These are phyloP conservation scores for Holothuria glaberrima DNA, from an alignment of 35 echinoderm and acorn worm species.

Conservation along the genomic window DNA sequence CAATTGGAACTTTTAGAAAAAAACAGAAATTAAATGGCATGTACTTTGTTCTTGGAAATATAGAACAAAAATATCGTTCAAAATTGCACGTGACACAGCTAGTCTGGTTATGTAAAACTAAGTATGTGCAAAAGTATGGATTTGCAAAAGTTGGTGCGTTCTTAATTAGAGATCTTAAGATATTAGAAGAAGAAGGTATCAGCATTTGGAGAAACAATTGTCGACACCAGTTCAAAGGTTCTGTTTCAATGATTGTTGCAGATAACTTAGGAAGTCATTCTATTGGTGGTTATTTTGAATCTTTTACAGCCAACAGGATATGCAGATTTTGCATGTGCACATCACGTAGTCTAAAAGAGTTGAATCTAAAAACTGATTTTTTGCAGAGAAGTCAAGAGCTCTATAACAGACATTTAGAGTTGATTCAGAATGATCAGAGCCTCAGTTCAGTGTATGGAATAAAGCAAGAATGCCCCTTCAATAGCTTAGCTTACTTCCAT, in stretches of 20 bases:
- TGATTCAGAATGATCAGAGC: slow-evolving; percentile 7
- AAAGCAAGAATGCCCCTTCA: slow-evolving; percentile 30
- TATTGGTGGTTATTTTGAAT: slow-evolving; percentile 45
- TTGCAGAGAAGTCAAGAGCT: neutral
- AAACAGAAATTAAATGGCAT: slow-evolving; percentile 46
- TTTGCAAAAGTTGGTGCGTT: neutral
- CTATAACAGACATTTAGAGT: neutral
- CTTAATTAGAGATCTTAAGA: slow-evolving; percentile 21
- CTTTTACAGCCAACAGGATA: slow-evolving; percentile 59
- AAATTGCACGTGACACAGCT: neutral
- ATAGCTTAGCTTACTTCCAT: slow-evolving; percentile 27
- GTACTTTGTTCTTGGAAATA: slow-evolving; percentile 3
- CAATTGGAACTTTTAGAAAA: slow-evolving; percentile 40
- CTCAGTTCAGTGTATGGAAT: slow-evolving; percentile 16
- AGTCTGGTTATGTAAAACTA: neutral
- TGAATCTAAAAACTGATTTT: neutral
- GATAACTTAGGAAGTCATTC: slow-evolving; percentile 41
- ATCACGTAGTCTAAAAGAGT: neutral
- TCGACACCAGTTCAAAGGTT: slow-evolving; percentile 21
- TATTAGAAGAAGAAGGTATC: slow-evolving; percentile 36
- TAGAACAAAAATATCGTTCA: neutral
- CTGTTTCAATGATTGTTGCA: slow-evolving; percentile 31
- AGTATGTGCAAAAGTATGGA: slow-evolving; percentile 22
- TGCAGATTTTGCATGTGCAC: slow-evolving; percentile 69
- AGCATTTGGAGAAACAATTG: slow-evolving; percentile 21